Evolutionary conservation across 2,888 invertebrate species (phyloP).

Genomic region (Tenthredo scrophulariae): DNA sequence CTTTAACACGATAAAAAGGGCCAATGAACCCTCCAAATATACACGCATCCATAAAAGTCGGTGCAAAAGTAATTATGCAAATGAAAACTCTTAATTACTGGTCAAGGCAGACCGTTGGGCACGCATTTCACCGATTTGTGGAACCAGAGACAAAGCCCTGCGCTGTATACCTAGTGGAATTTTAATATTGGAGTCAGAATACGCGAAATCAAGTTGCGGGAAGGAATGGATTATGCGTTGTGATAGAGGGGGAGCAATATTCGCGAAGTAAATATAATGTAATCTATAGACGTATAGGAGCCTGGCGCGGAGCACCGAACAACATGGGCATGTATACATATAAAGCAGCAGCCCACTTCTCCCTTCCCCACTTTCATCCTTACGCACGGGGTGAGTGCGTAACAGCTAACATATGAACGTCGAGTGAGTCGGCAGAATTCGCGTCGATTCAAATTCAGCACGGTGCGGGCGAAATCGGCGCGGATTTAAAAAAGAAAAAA

Average conservation of each 20-base stretch:
- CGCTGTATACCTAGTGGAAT: not conserved
- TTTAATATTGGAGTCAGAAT: not conserved
- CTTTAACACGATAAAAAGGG: not conserved
- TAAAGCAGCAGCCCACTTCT: slow-evolving; percentile 44
- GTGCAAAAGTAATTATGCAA: slow-evolving; percentile 47
- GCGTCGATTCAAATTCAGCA: slow-evolving; percentile 75
- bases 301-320: slow-evolving; percentile 26
- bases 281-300: not conserved
- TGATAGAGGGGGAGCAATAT: slow-evolving; percentile 21
- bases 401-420: slow-evolving; percentile 77
- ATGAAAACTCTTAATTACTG: slow-evolving; percentile 25
- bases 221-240: slow-evolving; percentile 1
- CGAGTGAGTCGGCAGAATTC: slow-evolving; percentile 76
- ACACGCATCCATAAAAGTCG: not conserved
- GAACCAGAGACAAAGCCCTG: not conserved
- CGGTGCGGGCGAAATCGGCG: slow-evolving; percentile 73
- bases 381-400: slow-evolving; percentile 59
- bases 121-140: slow-evolving; percentile 52
- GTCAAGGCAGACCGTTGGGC: slow-evolving; percentile 21
- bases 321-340: slow-evolving; percentile 21
- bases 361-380: slow-evolving; percentile 45
- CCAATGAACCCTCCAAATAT: not conserved
- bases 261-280: slow-evolving; percentile 40
- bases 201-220: not conserved
- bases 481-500: slow-evolving; percentile 73